These are phyloP conservation scores for Alauda arvensis DNA, from an alignment of 2,797 vertebrate species.

Conservation along the genomic window DNA sequence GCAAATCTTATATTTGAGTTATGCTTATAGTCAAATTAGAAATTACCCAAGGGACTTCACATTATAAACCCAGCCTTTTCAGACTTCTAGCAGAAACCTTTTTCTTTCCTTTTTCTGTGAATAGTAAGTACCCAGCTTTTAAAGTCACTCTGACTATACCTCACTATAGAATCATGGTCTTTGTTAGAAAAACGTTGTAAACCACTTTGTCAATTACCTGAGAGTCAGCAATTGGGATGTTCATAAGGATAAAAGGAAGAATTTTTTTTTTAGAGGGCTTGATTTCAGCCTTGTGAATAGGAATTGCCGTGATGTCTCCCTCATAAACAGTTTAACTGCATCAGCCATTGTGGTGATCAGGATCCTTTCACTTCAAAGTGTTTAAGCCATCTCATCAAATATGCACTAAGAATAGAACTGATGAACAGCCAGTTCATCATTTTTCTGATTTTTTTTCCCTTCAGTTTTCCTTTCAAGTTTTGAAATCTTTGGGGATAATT, in stretches of 20 bases:
- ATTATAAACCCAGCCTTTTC: slow-evolving; percentile 20
- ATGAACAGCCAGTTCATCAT: slow-evolving; percentile 6
- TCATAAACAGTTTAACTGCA: slow-evolving; percentile 26
- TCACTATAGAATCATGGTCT: slow-evolving; percentile 29
- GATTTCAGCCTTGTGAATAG: slow-evolving; percentile 27
- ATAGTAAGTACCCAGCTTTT: background rate
- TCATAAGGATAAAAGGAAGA: slow-evolving; percentile 11
- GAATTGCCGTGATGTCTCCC: slow-evolving; percentile 15
- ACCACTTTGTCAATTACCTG: slow-evolving; percentile 47
- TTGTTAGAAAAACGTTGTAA: slow-evolving; percentile 43
- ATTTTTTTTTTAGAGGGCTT: background rate
- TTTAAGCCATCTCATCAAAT: slow-evolving; percentile 54
- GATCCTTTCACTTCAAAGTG: slow-evolving; percentile 48
- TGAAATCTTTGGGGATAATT: slow-evolving; percentile 52
- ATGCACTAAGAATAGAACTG: slow-evolving; percentile 22
- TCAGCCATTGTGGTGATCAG: slow-evolving; percentile 48
- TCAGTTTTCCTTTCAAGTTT: slow-evolving; percentile 32
- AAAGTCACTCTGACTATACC: background rate
- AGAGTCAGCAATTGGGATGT: background rate
- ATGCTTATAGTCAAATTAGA: slow-evolving; percentile 22
- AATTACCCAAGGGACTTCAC: slow-evolving; percentile 5
- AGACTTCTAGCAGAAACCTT: background rate
- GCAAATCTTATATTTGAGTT: slow-evolving; percentile 46
- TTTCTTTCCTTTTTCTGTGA: background rate
- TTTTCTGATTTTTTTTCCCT: background rate